Base-by-base conservation (phyloP, 2,888 invertebrate species). In the Halictus ligatus region DNA sequence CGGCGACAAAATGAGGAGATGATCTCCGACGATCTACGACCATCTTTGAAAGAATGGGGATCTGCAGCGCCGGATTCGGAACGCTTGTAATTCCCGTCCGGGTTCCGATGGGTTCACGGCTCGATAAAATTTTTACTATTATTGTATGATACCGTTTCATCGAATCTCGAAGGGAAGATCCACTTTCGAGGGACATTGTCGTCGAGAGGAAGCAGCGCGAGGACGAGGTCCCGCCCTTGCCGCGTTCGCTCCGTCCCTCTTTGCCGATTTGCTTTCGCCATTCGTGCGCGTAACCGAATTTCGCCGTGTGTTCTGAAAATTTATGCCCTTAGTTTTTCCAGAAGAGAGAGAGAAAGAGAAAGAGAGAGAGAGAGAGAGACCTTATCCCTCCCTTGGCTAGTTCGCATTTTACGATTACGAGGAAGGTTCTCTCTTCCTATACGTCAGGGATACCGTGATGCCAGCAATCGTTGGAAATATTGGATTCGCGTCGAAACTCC, bases 261-360 rank as follows among this genome's bases (percentile, higher is more conserved):
- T 35, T 35, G 67, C 58, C 58, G 50, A 75, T 75, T 25, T 18
- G n/a, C 60, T 75, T 43, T 75, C n/a, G 25, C 43, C 75, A n/a
- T 43, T 75, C 75, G 58, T 43, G 2, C 75, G 43, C 43, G 60
- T 75, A 75, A 75, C 75, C 75, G 75, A 75, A 75, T 75, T 75
- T 60, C 75, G 25, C 40, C 58, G 25, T 50, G 58, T 43, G 15
- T 35, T 13, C 21, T 13, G 35, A 12, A 67, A 77, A 67, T 77
- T 77, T 48, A 77, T 64, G 43, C 21, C 67, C 67, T 15, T 25
- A n/a, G 64, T 64, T 76, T 46, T 67, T 43, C 43, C 35, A 12
- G n/a, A 29, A 29, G 29, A 6, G 58, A 58, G n/a, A 58, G 12
- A 50, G 18, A 18, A 6, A 54, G 58, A 58, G 6, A 18, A 0